Base-by-base conservation (phyloP, 2,888 invertebrate genomes). In the Apamea anceps region DNA sequence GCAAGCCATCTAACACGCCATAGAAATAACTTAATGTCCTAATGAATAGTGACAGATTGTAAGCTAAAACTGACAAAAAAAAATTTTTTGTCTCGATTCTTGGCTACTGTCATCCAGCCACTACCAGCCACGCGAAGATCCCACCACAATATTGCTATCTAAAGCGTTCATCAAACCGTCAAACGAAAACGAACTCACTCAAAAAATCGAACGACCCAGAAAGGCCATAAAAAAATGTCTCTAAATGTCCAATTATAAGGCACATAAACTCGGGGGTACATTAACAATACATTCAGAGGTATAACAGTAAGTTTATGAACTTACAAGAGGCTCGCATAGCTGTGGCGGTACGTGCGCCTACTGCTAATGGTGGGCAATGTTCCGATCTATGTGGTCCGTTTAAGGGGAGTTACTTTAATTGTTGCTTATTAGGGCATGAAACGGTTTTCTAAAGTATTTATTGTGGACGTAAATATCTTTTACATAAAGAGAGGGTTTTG, bases 291-390 rank as follows among this genome's bases (percentile, higher is more conserved):
- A 85, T 83, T 85, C 45, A 51, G 79, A 83, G 84, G 86, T 81
- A 87, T 88, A 87, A 88, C 77, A 42, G 85, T 80, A 80, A 80
- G 66, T 85, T 85, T 85, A 85, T 85, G 83, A 85, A 85, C 67
- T 83, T 77, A 80, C 79, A 77, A 83, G 85, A 77, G 77, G 73
- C 63, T 73, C 79, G 57, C 72, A 79, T 77, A 80, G 86, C 83
- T 83, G 86, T 73, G 63, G 54, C 0, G 37, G 28, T 25, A 85
- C 85, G 85, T 85, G 85, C 25, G 67, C 3, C 12, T 25, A 68
- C 67, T 85, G 8, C 60, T 65, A 80, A 85, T 77, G 71, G 32
- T 6, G 18, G 60, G 12, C 13, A 81, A 42, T 66, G 66, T 72
- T 32, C 68, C 75, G 54, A 80, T 65, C 66, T 57, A n/a, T 60